Percentiles rank a stretch among this genome's conserved stretches.
Evolutionary conservation across 2,113 vertebrate species (phyloP).

Genomic region (Phalacrocorax carbo): DNA sequence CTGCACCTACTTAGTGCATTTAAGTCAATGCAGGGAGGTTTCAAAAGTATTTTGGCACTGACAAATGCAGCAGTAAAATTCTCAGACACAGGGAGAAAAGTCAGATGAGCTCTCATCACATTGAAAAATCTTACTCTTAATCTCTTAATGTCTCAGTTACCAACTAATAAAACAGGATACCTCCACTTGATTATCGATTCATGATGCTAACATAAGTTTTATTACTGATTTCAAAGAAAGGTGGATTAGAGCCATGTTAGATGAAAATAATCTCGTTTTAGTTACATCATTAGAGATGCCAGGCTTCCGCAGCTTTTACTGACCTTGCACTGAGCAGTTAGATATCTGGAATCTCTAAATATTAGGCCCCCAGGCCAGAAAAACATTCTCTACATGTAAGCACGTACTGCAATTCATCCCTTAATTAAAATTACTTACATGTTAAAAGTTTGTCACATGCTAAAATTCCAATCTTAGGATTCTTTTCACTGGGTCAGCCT

Average conservation of each 20-base stretch:
- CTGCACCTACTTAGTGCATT: neutral
- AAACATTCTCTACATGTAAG: neutral
- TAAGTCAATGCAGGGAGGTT: neutral
- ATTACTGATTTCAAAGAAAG: neutral
- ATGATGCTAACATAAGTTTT: neutral
- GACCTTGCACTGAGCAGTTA: neutral
- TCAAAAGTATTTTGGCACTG: neutral
- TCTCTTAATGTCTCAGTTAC: neutral
- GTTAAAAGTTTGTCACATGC: neutral
- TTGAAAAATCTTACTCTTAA: neutral
- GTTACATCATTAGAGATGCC: neutral
- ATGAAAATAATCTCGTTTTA: neutral
- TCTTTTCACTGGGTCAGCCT: neutral
- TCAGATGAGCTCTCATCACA: neutral
- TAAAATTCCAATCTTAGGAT: neutral
- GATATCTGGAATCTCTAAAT: neutral
- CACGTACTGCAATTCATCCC: neutral
- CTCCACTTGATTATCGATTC: neutral
- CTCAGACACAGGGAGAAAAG: neutral
- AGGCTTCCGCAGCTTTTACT: neutral
- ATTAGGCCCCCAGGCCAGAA: neutral
- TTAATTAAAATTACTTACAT: neutral
- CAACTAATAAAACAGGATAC: neutral
- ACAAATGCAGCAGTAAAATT: neutral
- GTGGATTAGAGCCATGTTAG: neutral